Percentiles rank a stretch among this genome's conserved stretches.
phyloP scores from a whole-genome alignment of 2,113 vertebrate species.

The Lagopus leucura region DNA sequence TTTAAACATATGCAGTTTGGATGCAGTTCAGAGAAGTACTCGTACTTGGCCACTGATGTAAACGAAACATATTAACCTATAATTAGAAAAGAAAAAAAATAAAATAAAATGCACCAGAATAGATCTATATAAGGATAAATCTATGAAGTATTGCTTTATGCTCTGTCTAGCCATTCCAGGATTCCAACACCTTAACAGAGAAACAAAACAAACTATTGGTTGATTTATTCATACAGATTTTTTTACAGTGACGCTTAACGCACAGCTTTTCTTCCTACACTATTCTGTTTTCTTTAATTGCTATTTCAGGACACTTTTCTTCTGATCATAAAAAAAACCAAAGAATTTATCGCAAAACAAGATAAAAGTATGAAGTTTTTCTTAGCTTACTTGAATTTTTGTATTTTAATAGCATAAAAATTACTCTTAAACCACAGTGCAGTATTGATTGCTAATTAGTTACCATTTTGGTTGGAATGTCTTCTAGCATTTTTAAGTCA shows the following conservation, averaged over 20 bases:
- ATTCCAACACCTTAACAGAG: constrained; percentile 4
- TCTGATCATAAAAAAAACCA: neutral
- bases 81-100: neutral
- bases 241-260: neutral
- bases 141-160: neutral
- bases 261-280: neutral
- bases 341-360: neutral
- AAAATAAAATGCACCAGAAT: neutral
- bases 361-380: neutral
- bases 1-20: constrained; percentile 28
- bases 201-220: neutral
- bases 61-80: constrained; percentile 47
- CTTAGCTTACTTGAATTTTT: neutral
- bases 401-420: constrained; percentile 36
- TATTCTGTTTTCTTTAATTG: neutral
- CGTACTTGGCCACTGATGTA: constrained; percentile 8
- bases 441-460: constrained; percentile 73
- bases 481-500: constrained; percentile 61
- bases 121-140: constrained; percentile 24
- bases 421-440: neutral
- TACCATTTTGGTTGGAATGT: constrained; percentile 56
- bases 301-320: neutral
- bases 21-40: constrained; percentile 40
- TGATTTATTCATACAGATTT: neutral
- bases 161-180: neutral